Base-by-base conservation (phyloP, 2,113 vertebrate genomes). In the Pelmatolapia mariae region DNA sequence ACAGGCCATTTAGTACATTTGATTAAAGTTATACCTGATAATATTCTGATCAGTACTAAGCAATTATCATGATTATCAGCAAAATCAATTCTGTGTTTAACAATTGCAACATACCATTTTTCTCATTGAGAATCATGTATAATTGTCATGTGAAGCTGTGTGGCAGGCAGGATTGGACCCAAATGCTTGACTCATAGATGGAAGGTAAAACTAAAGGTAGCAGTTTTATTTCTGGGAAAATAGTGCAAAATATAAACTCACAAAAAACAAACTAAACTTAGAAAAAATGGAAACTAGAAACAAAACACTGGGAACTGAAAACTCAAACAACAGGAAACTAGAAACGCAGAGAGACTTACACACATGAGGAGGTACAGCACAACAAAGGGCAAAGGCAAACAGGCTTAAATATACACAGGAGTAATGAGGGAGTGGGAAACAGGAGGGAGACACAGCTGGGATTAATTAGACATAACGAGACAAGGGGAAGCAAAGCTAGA, bases 101-200 rank as follows among this genome's bases (percentile, higher is more conserved):
- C 54, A 26, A 26, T 26, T 56, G 7, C 54, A 57, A 57, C 54
- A 57, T 29, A 57, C 0, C 54, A 57, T 57, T 29, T 57, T 0
- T 29, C 12, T 57, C 54, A 29, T 57, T 24, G 54, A 57, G 54
- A 57, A 29, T 29, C 54, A 0, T 2, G 7, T 57, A 47, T 47
- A 16, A 47, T 15, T 8, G 24, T 57, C 24, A 2, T 57, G 54
- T 57, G 24, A 3, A 57, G 54, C 24, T 57, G 54, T 57, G 4
- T 57, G 24, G 54, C 12, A 31, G 31, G 31, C 31, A 57, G 24
- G 24, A 57, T 3, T 57, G 24, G 24, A 56, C 53, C 53, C 22
- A 0, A 56, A 26, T 0, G 4, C 54, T 57, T 8, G 24, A 5
- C 54, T 29, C 54, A 57, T 1, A 57, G 4, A 57, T 57, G 7